Conservation (phyloP, 2,888 invertebrate genomes). For the Eilema griseolum region DNA sequence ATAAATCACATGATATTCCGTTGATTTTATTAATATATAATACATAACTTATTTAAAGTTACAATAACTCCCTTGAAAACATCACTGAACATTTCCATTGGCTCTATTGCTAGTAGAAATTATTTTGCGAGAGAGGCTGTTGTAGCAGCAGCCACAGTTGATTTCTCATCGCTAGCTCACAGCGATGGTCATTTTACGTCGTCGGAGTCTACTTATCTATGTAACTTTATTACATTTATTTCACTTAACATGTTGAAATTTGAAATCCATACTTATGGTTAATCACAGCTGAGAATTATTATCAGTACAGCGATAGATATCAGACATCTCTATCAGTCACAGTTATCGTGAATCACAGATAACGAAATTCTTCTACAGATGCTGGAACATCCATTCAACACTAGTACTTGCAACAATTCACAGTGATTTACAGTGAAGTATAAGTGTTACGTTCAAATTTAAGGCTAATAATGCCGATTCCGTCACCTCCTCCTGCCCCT, state of each 20-base stretch:
- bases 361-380: slow-evolving; percentile 3
- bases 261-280: neutral
- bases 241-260: neutral
- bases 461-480: neutral
- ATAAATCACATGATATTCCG: no score
- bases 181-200: no score
- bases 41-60: no score
- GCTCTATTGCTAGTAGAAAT: no score
- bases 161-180: neutral
- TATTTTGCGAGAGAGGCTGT: neutral
- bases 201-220: neutral
- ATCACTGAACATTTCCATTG: no score
- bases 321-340: neutral
- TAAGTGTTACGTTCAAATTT: neutral
- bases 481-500: neutral
- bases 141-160: neutral
- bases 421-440: neutral
- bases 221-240: neutral
- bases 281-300: neutral
- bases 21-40: no score
- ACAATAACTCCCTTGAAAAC: no score
- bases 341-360: neutral
- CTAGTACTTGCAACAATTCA: neutral
- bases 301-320: slow-evolving; percentile 10
- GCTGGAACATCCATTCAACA: neutral